Evolutionary conservation across 2,797 vertebrate species (phyloP), one percentile per base, ranked within the genome.

Genomic region (Acipenser oxyrinchus): DNA sequence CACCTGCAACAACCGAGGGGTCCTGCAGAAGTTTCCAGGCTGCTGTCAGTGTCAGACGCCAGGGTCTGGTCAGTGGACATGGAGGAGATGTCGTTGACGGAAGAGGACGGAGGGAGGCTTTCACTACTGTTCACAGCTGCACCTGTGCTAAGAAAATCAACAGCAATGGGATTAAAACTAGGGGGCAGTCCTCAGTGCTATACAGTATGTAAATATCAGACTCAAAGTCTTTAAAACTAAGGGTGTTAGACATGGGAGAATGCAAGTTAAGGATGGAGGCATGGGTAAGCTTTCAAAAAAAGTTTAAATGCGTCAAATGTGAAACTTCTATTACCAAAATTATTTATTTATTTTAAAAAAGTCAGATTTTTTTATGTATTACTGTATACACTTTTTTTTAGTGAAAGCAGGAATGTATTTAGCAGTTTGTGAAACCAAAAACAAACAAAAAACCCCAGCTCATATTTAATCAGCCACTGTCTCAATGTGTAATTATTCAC

Each of bases 71-170:
- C 90, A 3, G 90, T 92, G 80, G 90, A 92, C 89, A 91, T 92
- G 81, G 90, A 92, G 74, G 90, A 92, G 82, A 92, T 89, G 83
- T 92, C 90, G 0, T 92, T 92, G 84, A 89, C 88, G 49, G 90
- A 91, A 68, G 89, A 92, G 76, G 90, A 92, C 11, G 90, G 90
- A 81, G 89, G 90, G 82, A 89, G 89, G 71, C 88, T 90, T 83
- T 91, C 89, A 63, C 89, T 90, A 86, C 89, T 89, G 86, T 90
- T 92, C 89, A 92, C 85, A 87, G 90, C 90, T 92, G 90, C 89
- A 92, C 90, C 90, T 92, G 90, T 85, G 89, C 90, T 92, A 84
- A 87, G 90, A 83, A 86, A 92, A 91, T 6, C 76, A 90, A 89
- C 85, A 86, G 72, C 84, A 71, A 74, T 77, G 88, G 88, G 83